Evolutionary conservation across 2,888 invertebrate genomes (phyloP).

Genomic region (Watsonalla binaria): DNA sequence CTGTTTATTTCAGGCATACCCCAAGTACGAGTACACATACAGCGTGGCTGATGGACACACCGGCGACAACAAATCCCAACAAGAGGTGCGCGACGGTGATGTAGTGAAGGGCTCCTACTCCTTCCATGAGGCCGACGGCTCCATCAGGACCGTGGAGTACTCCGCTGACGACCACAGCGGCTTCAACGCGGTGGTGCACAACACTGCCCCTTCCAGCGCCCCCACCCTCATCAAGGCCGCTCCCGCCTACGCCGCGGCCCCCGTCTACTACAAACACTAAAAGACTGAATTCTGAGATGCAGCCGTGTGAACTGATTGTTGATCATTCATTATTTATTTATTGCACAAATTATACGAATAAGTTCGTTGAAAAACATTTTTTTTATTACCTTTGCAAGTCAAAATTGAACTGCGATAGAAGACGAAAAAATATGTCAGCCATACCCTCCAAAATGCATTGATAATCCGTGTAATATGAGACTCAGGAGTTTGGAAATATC

Average conservation of each 20-base stretch:
- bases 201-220: slow-evolving; percentile 28
- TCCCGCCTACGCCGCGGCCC: slow-evolving; percentile 18
- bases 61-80: slow-evolving; percentile 71
- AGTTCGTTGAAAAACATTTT: neutral
- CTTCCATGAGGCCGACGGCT: slow-evolving; percentile 70
- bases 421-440: too few relatives aligned
- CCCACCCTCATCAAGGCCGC: slow-evolving; percentile 22
- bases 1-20: slow-evolving; percentile 44
- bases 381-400: neutral
- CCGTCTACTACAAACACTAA: slow-evolving; percentile 23
- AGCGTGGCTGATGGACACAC: slow-evolving; percentile 66
- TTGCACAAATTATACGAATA: slow-evolving; percentile 6
- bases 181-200: slow-evolving; percentile 49
- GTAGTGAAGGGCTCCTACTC: slow-evolving; percentile 77
- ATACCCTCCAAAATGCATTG: too few relatives aligned
- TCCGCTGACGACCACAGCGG: slow-evolving; percentile 66
- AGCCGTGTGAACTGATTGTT: neutral
- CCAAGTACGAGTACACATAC: slow-evolving; percentile 67
- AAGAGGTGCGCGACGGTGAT: slow-evolving; percentile 70
- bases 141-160: slow-evolving; percentile 71
- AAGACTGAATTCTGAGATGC: neutral
- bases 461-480: too few relatives aligned
- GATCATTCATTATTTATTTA: neutral
- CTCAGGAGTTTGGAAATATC: too few relatives aligned
- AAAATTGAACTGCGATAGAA: too few relatives aligned